Conservation (phyloP, 1,140 invertebrate genomes). For the Diachasmimorpha longicaudata region DNA sequence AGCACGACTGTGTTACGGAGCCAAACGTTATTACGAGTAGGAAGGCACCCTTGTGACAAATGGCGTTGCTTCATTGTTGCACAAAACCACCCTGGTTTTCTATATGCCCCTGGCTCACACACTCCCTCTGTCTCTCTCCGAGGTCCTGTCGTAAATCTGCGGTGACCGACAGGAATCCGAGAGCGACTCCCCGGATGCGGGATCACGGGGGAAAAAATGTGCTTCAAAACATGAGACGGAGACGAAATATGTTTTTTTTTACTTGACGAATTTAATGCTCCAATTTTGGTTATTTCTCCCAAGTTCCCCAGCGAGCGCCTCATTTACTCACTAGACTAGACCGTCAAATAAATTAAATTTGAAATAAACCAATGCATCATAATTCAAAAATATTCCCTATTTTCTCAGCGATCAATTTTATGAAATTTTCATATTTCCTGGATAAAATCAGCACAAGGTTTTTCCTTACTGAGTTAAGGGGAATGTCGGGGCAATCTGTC, state of each 20-base stretch:
- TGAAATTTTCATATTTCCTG: no score
- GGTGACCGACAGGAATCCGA: constrained; percentile 38
- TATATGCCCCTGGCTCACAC: neutral
- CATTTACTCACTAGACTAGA: no score
- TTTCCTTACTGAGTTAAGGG: no score
- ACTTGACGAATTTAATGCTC: no score
- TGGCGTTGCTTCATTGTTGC: constrained; percentile 47
- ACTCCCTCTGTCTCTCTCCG: constrained; percentile 28
- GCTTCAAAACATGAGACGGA: neutral
- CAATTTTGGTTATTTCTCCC: no score
- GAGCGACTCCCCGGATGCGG: constrained; percentile 25
- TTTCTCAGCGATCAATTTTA: no score
- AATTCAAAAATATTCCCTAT: no score
- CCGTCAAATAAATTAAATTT: no score
- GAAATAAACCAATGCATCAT: no score
- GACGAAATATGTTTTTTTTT: neutral
- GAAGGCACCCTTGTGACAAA: constrained; percentile 50
- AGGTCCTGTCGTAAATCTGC: constrained; percentile 44
- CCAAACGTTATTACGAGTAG: constrained; percentile 45
- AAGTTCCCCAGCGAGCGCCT: no score
- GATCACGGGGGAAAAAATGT: neutral
- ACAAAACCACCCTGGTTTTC: constrained; percentile 30
- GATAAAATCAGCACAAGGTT: no score
- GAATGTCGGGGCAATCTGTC: no score
- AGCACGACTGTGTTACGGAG: constrained; percentile 32